Base-by-base conservation (phyloP, 2,888 invertebrate species). In the Thymelicus sylvestris region DNA sequence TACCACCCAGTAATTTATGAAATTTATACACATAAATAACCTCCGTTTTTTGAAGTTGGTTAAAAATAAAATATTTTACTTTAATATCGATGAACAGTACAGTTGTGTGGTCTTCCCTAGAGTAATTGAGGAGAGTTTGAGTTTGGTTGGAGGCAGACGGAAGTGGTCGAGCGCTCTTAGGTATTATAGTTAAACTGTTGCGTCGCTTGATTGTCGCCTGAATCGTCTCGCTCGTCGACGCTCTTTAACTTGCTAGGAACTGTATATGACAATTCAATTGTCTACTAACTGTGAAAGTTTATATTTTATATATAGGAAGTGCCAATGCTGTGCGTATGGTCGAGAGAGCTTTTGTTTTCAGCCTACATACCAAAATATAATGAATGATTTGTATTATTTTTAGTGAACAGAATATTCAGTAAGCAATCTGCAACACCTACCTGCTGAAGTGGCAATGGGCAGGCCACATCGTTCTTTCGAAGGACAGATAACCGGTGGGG, bases 71-170 rank as follows among this genome's bases (percentile, higher is more conserved):
- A 6, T 24, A 24, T 6, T 19, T 24, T 62, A 12, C 7, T 52
- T 19, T 57, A 57, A 13, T 68, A 63, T 68, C 68, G 68, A 68
- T 68, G 19, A 31, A 8, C 24, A 0, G 6, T 19, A 73, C 72
- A 19, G 3, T 7, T 19, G n/a, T 19, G 19, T 12, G 75, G 73
- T 73, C 88, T 83, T 77, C 89, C 81, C 91, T 92, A 89, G 73
- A 80, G 85, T 87, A 91, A 91, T 91, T 89, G 89, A 86, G 80
- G 82, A 88, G 86, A 90, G 91, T 92, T 92, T 92, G 87, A 92
- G 90, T 92, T 91, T 87, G 88, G 88, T 86, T 86, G 86, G 86
- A 82, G 80, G 85, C 85, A 81, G 84, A 83, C 88, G 91, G 92
- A 91, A 90, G 89, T 87, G 89, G 89, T 89, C 86, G 90, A 87